These are phyloP conservation scores for Ramphastos sulfuratus DNA, from an alignment of 2,113 vertebrate genomes.

Conservation along the genomic window DNA sequence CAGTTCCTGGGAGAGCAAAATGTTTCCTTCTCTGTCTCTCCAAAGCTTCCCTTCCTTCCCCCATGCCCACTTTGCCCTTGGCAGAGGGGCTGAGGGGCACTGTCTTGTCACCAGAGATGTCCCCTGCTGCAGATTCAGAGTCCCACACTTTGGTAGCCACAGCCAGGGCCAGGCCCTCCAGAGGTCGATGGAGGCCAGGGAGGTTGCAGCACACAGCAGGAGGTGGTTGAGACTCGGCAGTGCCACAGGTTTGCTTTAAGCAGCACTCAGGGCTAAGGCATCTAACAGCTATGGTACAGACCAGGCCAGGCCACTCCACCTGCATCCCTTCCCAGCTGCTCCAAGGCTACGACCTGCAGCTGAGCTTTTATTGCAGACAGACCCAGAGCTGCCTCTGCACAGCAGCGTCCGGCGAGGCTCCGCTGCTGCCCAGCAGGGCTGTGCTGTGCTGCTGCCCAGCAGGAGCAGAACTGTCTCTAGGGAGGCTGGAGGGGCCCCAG, in stretches of 20 bases:
- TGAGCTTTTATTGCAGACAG: background rate
- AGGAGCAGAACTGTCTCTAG: background rate
- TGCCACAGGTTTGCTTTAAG: background rate
- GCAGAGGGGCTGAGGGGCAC: background rate
- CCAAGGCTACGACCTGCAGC: background rate
- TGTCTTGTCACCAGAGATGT: background rate
- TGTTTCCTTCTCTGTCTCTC: background rate
- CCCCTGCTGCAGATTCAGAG: background rate
- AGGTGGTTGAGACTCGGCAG: background rate
- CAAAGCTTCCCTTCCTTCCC: background rate
- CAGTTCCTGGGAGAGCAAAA: no score
- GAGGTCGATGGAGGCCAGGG: background rate
- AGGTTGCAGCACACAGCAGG: background rate
- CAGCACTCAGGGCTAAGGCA: background rate
- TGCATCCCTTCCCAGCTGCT: conserved; percentile 43
- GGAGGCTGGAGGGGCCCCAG: background rate
- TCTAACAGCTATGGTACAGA: background rate
- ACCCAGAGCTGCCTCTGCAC: background rate
- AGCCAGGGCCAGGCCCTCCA: background rate
- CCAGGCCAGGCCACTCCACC: background rate
- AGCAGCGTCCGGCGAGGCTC: background rate
- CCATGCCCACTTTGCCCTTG: background rate
- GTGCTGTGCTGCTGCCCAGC: background rate
- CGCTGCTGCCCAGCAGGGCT: background rate
- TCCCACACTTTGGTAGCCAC: background rate